These are phyloP conservation scores for Venusia cambrica DNA, from an alignment of 2,888 invertebrate genomes.

Conservation along the genomic window DNA sequence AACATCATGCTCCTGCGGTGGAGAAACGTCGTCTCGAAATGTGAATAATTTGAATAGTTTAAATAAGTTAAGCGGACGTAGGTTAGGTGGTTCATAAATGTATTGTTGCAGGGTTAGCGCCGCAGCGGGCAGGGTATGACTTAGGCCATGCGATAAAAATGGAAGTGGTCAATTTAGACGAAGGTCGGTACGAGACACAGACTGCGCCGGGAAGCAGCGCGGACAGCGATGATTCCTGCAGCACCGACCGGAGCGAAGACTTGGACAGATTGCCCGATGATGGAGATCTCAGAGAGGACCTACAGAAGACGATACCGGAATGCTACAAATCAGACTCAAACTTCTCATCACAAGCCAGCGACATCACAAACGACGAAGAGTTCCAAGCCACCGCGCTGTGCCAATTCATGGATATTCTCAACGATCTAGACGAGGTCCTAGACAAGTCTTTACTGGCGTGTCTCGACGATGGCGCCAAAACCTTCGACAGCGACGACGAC, in stretches of 20 bases:
- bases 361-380: constrained; percentile 71
- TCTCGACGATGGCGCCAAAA: constrained; percentile 60
- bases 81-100: constrained; percentile 29
- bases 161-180: constrained; percentile 66
- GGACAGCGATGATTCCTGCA: constrained; percentile 63
- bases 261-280: constrained; percentile 60
- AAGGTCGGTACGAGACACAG: constrained; percentile 65
- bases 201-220: constrained; percentile 58
- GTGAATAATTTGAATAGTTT: constrained; percentile 42
- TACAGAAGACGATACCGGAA: constrained; percentile 70
- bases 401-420: constrained; percentile 79
- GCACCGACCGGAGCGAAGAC: constrained; percentile 56
- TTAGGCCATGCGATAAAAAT: constrained; percentile 73
- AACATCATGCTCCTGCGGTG: constrained; percentile 61
- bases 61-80: constrained; percentile 18
- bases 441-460: constrained; percentile 75
- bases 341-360: constrained; percentile 64
- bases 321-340: constrained; percentile 73
- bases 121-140: constrained; percentile 64
- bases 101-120: constrained; percentile 65
- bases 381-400: constrained; percentile 73
- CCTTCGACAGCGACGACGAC: constrained; percentile 66
- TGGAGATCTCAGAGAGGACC: constrained; percentile 65
- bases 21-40: constrained; percentile 59
- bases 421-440: constrained; percentile 81